Conservation (phyloP, 2,888 invertebrate genomes). For the Hypolimnas misippus region DNA sequence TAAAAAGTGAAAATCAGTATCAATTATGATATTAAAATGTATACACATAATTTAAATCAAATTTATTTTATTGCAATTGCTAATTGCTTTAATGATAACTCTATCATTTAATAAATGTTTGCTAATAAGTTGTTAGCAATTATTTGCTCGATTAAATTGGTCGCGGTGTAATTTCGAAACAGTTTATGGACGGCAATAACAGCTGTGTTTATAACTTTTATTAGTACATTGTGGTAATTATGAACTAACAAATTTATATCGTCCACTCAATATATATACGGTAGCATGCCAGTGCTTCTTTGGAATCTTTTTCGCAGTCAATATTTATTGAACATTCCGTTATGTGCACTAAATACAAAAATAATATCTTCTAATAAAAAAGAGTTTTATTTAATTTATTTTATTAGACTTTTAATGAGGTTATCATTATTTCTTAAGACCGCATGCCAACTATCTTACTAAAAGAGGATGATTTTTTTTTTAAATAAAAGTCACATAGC, state of each 20-base stretch:
- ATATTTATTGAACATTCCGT: too few species aligned
- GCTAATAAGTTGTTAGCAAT: slow-evolving; percentile 33
- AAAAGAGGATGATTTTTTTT: too few species aligned
- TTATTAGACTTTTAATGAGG: too few species aligned
- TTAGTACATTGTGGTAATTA: background rate
- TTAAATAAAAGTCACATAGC: too few species aligned
- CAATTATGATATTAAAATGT: slow-evolving; percentile 1
- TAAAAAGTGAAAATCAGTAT: background rate
- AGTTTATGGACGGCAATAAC: slow-evolving; percentile 24
- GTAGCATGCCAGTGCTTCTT: background rate
- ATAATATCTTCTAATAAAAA: too few species aligned
- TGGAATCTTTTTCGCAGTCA: too few species aligned
- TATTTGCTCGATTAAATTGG: slow-evolving; percentile 30
- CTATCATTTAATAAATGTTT: slow-evolving; percentile 29
- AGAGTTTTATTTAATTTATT: too few species aligned
- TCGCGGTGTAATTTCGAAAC: slow-evolving; percentile 30
- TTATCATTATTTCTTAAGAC: too few species aligned
- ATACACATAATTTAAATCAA: slow-evolving; percentile 24
- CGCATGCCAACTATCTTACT: too few species aligned
- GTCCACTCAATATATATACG: background rate
- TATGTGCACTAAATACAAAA: too few species aligned
- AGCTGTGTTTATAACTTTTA: slow-evolving; percentile 5
- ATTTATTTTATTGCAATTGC: slow-evolving; percentile 29
- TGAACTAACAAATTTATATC: background rate
- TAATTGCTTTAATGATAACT: slow-evolving; percentile 30